Evolutionary conservation across 1,140 invertebrate species (phyloP).

Genomic region (Brachionus paranguensis): DNA sequence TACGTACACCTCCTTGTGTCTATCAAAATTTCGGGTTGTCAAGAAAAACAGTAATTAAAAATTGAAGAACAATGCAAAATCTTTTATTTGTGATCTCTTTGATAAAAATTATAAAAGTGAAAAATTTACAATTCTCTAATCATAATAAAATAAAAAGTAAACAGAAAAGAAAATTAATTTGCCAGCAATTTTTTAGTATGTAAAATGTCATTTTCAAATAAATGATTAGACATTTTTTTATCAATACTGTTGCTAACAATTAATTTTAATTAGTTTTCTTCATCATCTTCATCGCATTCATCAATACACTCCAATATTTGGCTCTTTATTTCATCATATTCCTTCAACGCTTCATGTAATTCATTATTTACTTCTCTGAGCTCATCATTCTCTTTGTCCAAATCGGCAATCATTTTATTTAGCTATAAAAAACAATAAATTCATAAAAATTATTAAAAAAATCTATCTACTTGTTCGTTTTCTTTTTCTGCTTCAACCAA

Average conservation of each 20-base stretch:
- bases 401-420: background rate
- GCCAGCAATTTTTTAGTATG: background rate
- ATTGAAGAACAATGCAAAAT: background rate
- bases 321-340: slow-evolving; percentile 26
- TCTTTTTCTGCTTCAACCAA: background rate
- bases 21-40: no score
- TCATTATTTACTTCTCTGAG: background rate
- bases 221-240: background rate
- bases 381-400: slow-evolving; percentile 22
- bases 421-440: background rate
- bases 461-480: background rate
- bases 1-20: no score
- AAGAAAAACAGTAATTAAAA: background rate
- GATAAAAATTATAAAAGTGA: background rate
- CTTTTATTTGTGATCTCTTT: background rate
- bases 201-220: background rate
- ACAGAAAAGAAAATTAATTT: slow-evolving; percentile 1
- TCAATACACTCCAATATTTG: slow-evolving; percentile 13
- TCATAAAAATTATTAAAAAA: background rate
- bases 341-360: background rate
- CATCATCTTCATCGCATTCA: slow-evolving; percentile 24
- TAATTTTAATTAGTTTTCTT: background rate
- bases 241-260: no score
- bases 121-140: slow-evolving; percentile 26
- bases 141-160: background rate